Percentiles rank a stretch among this genome's conserved stretches.
Evolutionary conservation across 2,797 vertebrate genomes (phyloP).

Genomic region (Hippopotamyrus pictus): DNA sequence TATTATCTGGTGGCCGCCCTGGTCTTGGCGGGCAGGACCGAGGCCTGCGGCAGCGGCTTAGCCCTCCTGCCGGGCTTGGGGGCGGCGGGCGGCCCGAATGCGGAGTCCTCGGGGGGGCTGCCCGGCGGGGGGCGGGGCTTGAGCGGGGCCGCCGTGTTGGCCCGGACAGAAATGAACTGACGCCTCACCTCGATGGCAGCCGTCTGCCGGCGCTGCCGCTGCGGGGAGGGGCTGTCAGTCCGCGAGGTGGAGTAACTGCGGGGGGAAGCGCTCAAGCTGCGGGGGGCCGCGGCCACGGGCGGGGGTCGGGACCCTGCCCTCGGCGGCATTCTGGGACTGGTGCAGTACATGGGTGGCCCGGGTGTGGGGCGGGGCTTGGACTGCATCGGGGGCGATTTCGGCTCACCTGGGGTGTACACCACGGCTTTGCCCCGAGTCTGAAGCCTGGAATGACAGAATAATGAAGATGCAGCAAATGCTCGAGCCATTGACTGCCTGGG

Average conservation of each 20-base stretch:
- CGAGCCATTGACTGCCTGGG: neutral
- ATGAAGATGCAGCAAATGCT: neutral
- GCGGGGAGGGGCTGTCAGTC: slow-evolving; percentile 82
- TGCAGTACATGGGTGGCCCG: slow-evolving; percentile 41
- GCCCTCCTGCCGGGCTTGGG: slow-evolving; percentile 64
- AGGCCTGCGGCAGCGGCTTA: slow-evolving; percentile 47
- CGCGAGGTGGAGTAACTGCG: slow-evolving; percentile 66
- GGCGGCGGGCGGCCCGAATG: slow-evolving; percentile 41
- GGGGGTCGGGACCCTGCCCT: slow-evolving; percentile 53
- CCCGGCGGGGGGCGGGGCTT: slow-evolving; percentile 47
- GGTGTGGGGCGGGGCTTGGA: slow-evolving; percentile 48
- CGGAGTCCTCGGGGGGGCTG: slow-evolving; percentile 51
- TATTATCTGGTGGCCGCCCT: slow-evolving; percentile 74
- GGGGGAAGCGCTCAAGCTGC: slow-evolving; percentile 74
- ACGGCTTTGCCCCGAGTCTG: slow-evolving; percentile 51
- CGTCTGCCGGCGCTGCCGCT: slow-evolving; percentile 62
- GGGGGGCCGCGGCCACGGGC: slow-evolving; percentile 53
- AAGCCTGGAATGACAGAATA: slow-evolving; percentile 56
- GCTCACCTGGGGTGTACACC: slow-evolving; percentile 43
- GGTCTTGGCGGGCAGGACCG: slow-evolving; percentile 53
- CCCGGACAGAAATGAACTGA: slow-evolving; percentile 53
- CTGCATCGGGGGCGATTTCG: slow-evolving; percentile 52
- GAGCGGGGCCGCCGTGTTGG: slow-evolving; percentile 51
- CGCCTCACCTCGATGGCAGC: slow-evolving; percentile 43
- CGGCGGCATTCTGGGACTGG: slow-evolving; percentile 57